Conservation (phyloP, 2,797 vertebrate species). For the Ambastaia sidthimunki region DNA sequence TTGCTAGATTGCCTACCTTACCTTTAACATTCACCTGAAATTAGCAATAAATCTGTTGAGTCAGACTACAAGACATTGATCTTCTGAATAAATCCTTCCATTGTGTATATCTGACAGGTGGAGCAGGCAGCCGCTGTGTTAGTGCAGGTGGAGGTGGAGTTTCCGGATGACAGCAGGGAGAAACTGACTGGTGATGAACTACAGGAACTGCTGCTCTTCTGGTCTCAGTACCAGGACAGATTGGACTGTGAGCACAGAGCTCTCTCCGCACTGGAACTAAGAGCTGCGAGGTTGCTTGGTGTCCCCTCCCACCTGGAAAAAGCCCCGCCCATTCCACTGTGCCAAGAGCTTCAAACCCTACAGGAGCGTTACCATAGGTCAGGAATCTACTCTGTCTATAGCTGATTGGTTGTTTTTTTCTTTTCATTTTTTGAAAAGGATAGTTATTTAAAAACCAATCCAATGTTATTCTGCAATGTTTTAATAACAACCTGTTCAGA, state of each 20-base stretch:
- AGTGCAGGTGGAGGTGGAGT: constrained; percentile 86
- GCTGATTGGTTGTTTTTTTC: neutral
- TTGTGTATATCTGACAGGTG: constrained; percentile 74
- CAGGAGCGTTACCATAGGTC: constrained; percentile 82
- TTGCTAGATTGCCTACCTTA: too few species aligned
- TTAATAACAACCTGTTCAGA: neutral
- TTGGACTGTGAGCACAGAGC: constrained; percentile 84
- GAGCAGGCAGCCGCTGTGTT: constrained; percentile 83
- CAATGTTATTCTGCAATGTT: neutral
- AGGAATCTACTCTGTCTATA: constrained; percentile 59
- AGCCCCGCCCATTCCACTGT: constrained; percentile 71
- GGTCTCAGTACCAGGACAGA: constrained; percentile 80
- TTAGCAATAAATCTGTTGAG: neutral
- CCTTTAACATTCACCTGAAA: neutral
- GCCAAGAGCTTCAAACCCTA: constrained; percentile 83
- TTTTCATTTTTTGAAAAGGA: neutral
- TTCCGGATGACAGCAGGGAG: constrained; percentile 74
- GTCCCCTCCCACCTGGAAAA: constrained; percentile 71
- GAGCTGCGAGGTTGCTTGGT: constrained; percentile 76
- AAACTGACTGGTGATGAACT: constrained; percentile 79
- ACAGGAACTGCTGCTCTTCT: constrained; percentile 76
- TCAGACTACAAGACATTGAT: neutral
- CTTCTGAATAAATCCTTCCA: neutral
- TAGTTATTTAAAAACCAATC: neutral
- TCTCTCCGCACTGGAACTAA: constrained; percentile 82